A percentile compares a stretch with the other conserved stretches of the same genome.
phyloP scores from a whole-genome alignment of 2,797 vertebrate species.

The Argya squamiceps region DNA sequence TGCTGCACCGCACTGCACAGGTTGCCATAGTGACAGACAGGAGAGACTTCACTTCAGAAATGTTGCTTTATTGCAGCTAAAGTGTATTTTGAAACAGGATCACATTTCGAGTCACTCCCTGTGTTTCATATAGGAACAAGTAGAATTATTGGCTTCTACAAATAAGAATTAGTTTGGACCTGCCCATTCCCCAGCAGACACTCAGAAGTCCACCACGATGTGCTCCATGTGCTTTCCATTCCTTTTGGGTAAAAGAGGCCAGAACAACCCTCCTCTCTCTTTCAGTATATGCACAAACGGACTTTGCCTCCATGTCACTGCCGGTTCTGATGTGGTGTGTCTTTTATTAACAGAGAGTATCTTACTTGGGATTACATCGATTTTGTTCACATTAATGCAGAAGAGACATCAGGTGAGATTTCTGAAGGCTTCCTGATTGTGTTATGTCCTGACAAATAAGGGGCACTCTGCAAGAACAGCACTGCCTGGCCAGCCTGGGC shows the following conservation, averaged over 20 bases:
- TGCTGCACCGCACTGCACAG: background rate
- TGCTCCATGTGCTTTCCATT: background rate
- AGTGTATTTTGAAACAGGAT: slow-evolving; percentile 6
- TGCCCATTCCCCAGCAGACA: background rate
- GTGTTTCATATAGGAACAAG: background rate
- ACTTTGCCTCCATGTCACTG: background rate
- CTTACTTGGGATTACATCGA: background rate
- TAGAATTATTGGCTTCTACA: background rate
- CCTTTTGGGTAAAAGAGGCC: background rate
- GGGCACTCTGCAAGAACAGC: background rate
- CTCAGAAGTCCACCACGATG: background rate
- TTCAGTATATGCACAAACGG: background rate
- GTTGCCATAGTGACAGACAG: slow-evolving; percentile 67
- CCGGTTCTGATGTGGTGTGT: background rate
- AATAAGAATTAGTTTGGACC: background rate
- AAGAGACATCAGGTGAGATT: background rate
- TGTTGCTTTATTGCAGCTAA: slow-evolving; percentile 54
- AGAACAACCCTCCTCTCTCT: background rate
- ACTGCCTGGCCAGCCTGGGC: background rate
- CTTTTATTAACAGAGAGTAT: background rate
- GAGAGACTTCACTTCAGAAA: slow-evolving; percentile 48
- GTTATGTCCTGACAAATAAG: background rate
- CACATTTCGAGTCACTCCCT: background rate
- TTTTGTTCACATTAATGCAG: background rate
- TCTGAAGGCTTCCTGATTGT: background rate